Conservation (phyloP, 2,888 invertebrate genomes). For the Pseudanteris insignis region DNA sequence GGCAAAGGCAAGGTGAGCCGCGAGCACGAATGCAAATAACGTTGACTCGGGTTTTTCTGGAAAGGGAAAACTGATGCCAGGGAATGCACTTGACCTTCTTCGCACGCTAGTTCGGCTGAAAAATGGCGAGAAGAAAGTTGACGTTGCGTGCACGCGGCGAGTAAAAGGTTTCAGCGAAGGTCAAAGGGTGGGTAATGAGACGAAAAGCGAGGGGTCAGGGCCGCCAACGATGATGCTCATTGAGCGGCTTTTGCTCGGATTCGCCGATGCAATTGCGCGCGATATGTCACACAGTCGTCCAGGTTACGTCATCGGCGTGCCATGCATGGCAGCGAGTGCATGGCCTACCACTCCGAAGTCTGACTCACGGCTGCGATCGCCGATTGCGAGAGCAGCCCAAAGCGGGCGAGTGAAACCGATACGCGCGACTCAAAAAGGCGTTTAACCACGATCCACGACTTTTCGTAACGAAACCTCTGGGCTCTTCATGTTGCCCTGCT, state of each 20-base stretch:
- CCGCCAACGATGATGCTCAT: conserved; percentile 12
- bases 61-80: conserved; percentile 4
- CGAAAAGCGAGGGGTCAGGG: conserved; percentile 37
- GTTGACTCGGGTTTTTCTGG: too few species aligned
- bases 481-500: conserved; percentile 7
- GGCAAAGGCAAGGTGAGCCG: too few species aligned
- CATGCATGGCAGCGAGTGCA: conserved; percentile 58
- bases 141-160: conserved; percentile 15
- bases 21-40: too few species aligned
- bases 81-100: conserved; percentile 25
- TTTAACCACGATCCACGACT: conserved; percentile 11
- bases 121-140: conserved; percentile 24
- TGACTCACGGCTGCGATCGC: conserved; percentile 52
- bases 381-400: conserved; percentile 50
- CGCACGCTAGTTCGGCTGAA: conserved; percentile 24
- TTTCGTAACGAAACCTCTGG: conserved; percentile 16
- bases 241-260: too few species aligned
- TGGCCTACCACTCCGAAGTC: conserved; percentile 52
- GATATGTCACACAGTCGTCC: conserved; percentile 36
- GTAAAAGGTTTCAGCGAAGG: conserved; percentile 34
- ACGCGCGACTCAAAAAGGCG: conserved; percentile 31
- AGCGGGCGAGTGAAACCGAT: conserved; percentile 20
- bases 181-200: conserved; percentile 20
- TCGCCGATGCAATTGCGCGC: conserved; percentile 17
- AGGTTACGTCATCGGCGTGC: conserved; percentile 61